Conservation (phyloP, 2,113 vertebrate genomes). For the Pitta sordida region DNA sequence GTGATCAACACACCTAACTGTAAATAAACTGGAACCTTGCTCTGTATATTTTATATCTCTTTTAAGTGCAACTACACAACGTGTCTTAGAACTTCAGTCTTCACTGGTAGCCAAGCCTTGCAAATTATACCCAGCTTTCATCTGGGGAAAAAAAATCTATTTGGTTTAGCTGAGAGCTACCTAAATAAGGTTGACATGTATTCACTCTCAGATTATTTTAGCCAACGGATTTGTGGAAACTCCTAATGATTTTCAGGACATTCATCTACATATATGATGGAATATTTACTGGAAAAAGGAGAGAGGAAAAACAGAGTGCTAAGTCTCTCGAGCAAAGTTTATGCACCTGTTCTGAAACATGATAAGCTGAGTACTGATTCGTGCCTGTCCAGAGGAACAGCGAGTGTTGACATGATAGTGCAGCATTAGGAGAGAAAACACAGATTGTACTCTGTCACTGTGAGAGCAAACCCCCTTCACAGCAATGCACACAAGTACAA, state of each 20-base stretch:
- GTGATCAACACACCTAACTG: background rate
- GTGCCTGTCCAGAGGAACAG: background rate
- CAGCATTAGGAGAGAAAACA: background rate
- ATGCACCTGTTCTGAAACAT: slow-evolving; percentile 51
- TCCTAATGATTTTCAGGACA: slow-evolving; percentile 34
- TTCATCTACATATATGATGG: background rate
- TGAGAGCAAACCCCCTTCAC: background rate
- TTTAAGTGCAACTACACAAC: background rate
- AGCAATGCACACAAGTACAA: background rate
- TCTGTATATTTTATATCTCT: background rate
- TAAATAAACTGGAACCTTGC: background rate
- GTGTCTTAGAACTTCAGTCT: background rate
- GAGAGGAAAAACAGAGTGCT: slow-evolving; percentile 17
- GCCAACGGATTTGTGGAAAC: background rate
- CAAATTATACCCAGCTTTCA: background rate
- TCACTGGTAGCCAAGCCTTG: background rate
- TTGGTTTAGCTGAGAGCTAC: background rate
- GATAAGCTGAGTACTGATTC: background rate
- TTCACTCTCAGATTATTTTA: background rate
- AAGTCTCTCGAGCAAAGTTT: slow-evolving; percentile 34
- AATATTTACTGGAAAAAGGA: slow-evolving; percentile 16
- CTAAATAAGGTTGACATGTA: background rate
- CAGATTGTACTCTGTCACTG: background rate
- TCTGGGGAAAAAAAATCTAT: background rate
- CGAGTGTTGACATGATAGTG: background rate